Evolutionary conservation across 2,113 vertebrate species (phyloP).

Genomic region (Trematocara variabile): DNA sequence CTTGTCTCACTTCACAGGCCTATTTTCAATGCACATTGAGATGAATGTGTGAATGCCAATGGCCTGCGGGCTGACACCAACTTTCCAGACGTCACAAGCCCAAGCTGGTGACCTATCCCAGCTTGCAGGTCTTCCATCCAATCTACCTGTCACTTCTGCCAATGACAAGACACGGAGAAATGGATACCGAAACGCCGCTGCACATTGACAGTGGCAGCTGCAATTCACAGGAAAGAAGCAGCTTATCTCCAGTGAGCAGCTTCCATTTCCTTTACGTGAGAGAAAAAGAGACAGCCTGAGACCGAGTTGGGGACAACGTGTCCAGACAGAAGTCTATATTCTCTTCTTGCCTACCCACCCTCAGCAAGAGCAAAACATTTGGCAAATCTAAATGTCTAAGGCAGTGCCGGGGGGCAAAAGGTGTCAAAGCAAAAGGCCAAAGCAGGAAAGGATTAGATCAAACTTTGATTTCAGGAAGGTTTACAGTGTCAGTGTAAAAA

Average conservation of each 20-base stretch:
- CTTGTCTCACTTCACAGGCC: constrained; percentile 38
- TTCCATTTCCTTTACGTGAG: constrained; percentile 55
- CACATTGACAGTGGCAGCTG: constrained; percentile 64
- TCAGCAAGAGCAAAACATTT: constrained; percentile 21
- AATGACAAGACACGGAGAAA: constrained; percentile 54
- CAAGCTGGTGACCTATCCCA: constrained; percentile 57
- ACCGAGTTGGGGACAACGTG: constrained; percentile 23
- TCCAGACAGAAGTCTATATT: constrained; percentile 56
- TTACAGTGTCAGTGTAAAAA: not conserved
- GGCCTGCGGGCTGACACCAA: constrained; percentile 28
- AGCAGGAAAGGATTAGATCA: not conserved
- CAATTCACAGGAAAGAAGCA: constrained; percentile 55
- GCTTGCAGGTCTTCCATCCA: constrained; percentile 52
- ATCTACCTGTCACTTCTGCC: constrained; percentile 67
- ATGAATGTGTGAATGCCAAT: constrained; percentile 29
- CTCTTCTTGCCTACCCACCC: constrained; percentile 23
- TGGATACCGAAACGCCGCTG: constrained; percentile 33
- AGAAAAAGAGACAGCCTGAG: constrained; percentile 32
- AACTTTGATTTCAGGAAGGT: constrained; percentile 8
- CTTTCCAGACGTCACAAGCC: constrained; percentile 31
- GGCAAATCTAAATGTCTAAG: constrained; percentile 32
- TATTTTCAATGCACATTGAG: constrained; percentile 23
- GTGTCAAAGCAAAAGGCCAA: constrained; percentile 7
- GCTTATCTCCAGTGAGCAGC: constrained; percentile 70
- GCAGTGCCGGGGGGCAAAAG: not conserved